These are phyloP conservation scores for Vulpes lagopus DNA, from an alignment of 2,113 vertebrate genomes.

Conservation along the genomic window DNA sequence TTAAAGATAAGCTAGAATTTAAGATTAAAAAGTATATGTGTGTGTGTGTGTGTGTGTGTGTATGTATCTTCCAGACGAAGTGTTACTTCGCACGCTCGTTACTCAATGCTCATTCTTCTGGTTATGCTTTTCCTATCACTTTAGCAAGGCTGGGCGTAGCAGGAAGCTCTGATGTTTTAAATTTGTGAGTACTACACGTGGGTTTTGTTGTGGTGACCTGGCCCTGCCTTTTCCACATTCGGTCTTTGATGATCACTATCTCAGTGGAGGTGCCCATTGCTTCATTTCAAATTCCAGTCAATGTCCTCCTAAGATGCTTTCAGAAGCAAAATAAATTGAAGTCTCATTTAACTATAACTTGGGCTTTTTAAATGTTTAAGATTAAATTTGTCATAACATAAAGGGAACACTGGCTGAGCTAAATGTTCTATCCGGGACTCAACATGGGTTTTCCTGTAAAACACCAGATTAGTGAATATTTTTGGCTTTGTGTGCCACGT, in stretches of 20 bases:
- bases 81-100: neutral
- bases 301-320: neutral
- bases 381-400: constrained; percentile 11
- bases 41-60: no score
- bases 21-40: neutral
- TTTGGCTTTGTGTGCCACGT: neutral
- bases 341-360: constrained; percentile 32
- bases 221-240: neutral
- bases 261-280: neutral
- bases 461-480: neutral
- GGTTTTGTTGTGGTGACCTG: neutral
- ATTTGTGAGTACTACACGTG: neutral
- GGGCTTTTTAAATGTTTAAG: constrained; percentile 51
- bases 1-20: neutral
- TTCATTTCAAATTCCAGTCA: constrained; percentile 57
- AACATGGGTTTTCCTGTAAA: neutral
- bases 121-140: neutral
- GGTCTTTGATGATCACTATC: neutral
- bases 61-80: neutral
- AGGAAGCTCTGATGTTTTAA: neutral
- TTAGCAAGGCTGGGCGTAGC: neutral
- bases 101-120: neutral
- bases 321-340: neutral
- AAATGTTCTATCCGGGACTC: neutral
- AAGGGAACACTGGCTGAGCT: neutral